Conservation (phyloP, 2,888 invertebrate genomes). For the Diploptera punctata region DNA sequence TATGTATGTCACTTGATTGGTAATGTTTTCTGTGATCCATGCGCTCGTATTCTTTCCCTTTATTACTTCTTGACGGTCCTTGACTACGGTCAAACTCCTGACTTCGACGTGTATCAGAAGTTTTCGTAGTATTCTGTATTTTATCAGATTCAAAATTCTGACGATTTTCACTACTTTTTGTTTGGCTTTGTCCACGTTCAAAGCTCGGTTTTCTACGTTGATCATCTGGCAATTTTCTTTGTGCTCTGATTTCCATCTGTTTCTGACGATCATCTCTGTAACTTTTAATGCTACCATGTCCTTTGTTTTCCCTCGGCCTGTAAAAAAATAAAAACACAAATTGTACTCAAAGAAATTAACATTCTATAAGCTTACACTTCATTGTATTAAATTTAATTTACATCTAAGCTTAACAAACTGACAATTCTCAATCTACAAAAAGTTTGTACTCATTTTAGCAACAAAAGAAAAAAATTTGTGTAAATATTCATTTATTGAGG, state of each 20-base stretch:
- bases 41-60: too few species aligned
- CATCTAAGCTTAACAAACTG: too few species aligned
- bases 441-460: too few species aligned
- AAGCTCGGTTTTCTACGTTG: constrained; percentile 23
- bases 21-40: constrained; percentile 16
- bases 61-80: neutral
- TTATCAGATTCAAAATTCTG: constrained; percentile 17
- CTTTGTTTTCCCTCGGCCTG: constrained; percentile 27
- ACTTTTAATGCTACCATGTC: constrained; percentile 22
- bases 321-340: neutral
- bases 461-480: too few species aligned
- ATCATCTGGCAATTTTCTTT: constrained; percentile 35
- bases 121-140: neutral
- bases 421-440: too few species aligned
- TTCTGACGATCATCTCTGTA: constrained; percentile 37
- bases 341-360: too few species aligned
- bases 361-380: too few species aligned
- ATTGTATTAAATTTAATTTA: too few species aligned
- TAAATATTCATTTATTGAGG: too few species aligned
- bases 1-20: constrained; percentile 9
- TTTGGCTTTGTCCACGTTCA: constrained; percentile 11
- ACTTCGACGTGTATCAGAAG: constrained; percentile 5
- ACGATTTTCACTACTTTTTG: constrained; percentile 31
- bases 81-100: constrained; percentile 22
- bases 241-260: constrained; percentile 34